Conservation (phyloP, 2,888 invertebrate genomes). For the Ormia ochracea region DNA sequence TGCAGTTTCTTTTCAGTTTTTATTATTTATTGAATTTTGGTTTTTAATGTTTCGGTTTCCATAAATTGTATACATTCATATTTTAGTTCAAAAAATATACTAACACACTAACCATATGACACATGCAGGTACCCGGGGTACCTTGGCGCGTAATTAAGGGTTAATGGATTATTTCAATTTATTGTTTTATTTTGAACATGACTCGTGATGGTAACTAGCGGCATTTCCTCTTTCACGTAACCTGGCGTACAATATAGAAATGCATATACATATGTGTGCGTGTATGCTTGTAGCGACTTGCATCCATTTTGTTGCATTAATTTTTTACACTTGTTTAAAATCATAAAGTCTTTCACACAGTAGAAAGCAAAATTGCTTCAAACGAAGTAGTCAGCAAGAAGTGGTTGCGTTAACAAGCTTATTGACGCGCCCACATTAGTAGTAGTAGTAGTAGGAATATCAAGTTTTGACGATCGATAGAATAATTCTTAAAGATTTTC, state of each 20-base stretch:
- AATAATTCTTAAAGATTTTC: too few species aligned
- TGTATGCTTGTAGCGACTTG: background rate
- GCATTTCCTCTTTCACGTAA: conserved; percentile 35
- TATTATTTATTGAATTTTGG: too few species aligned
- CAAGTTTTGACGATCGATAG: too few species aligned
- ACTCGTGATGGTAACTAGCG: conserved; percentile 54
- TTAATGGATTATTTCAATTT: conserved; percentile 59
- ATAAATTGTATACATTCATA: too few species aligned
- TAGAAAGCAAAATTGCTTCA: background rate
- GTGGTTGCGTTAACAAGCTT: background rate
- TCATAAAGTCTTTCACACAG: background rate
- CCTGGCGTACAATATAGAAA: conserved; percentile 14
- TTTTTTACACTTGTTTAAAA: conserved; percentile 27
- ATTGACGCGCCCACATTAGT: too few species aligned
- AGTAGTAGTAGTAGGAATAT: too few species aligned
- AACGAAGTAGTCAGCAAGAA: background rate
- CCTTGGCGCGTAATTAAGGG: too few species aligned
- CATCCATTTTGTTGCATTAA: background rate
- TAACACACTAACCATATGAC: too few species aligned
- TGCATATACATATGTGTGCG: background rate
- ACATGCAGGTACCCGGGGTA: too few species aligned
- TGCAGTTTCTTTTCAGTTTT: too few species aligned
- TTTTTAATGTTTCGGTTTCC: too few species aligned
- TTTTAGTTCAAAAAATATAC: too few species aligned
- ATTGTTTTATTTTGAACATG: conserved; percentile 60